These are phyloP conservation scores for Lucilia cuprina DNA, from an alignment of 1,140 invertebrate genomes.

Conservation along the genomic window DNA sequence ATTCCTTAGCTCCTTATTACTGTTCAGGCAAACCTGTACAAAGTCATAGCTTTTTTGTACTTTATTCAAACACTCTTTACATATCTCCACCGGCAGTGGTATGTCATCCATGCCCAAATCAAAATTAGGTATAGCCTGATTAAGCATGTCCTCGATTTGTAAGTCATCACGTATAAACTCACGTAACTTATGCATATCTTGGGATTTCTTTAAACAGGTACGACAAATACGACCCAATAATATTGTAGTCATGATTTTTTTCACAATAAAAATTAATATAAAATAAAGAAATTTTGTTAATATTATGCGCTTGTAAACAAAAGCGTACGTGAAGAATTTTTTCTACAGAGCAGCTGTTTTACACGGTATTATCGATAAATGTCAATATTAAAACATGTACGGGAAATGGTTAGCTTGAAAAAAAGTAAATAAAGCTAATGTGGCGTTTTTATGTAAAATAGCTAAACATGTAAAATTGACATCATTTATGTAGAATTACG, in stretches of 20 bases:
- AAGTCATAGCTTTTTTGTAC: background rate
- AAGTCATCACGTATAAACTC: background rate
- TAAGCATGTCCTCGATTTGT: background rate
- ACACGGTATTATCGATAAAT: no score
- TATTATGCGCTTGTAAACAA: no score
- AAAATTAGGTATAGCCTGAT: background rate
- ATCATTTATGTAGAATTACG: no score
- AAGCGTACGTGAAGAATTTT: no score
- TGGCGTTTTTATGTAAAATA: no score
- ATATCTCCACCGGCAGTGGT: background rate
- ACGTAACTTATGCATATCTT: background rate
- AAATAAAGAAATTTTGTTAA: no score
- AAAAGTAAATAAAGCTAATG: no score
- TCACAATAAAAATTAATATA: background rate
- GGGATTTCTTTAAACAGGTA: background rate
- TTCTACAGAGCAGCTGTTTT: no score
- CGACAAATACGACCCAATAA: slow-evolving; percentile 24
- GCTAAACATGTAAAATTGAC: no score
- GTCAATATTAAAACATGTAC: no score
- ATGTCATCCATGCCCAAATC: background rate
- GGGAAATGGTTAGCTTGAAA: no score
- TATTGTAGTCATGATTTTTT: background rate
- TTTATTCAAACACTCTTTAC: slow-evolving; percentile 1
- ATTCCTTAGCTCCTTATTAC: background rate
- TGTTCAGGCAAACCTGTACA: background rate